Conservation (phyloP, 2,797 vertebrate genomes). For the Eleutherodactylus coqui region DNA sequence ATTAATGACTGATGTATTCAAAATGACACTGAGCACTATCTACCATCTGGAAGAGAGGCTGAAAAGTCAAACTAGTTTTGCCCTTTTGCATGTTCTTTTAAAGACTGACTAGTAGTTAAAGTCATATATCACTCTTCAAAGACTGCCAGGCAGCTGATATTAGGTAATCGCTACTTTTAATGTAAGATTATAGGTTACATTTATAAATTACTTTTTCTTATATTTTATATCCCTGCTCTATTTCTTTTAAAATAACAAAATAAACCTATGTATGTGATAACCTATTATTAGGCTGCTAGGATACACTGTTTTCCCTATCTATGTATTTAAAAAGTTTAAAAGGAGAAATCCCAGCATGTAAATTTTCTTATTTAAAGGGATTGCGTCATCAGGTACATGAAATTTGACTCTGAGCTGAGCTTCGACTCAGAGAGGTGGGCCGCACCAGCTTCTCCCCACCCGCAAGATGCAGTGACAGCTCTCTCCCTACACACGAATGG, state of each 20-base stretch:
- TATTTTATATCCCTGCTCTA: background rate
- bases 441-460: too few species aligned
- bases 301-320: background rate
- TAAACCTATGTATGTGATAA: background rate
- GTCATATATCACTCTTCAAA: slow-evolving; percentile 55
- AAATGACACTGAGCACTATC: slow-evolving; percentile 28
- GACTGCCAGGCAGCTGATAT: slow-evolving; percentile 2
- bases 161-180: background rate
- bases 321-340: background rate
- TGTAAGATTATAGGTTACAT: background rate
- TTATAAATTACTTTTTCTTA: background rate
- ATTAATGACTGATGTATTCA: slow-evolving; percentile 27
- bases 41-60: slow-evolving; percentile 31
- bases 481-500: too few species aligned
- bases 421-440: too few species aligned
- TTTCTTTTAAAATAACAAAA: background rate
- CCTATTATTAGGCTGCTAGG: background rate
- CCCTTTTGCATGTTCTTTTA: slow-evolving; percentile 26
- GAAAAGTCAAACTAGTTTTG: slow-evolving; percentile 56
- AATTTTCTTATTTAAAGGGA: too few species aligned
- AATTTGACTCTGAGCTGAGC: too few species aligned
- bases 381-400: too few species aligned
- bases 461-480: too few species aligned
- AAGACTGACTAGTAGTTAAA: slow-evolving; percentile 30
- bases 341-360: too few species aligned